Evolutionary conservation across 2,888 invertebrate genomes (phyloP), one percentile per base, ranked within the genome.

Genomic region (Tholera decimalis): DNA sequence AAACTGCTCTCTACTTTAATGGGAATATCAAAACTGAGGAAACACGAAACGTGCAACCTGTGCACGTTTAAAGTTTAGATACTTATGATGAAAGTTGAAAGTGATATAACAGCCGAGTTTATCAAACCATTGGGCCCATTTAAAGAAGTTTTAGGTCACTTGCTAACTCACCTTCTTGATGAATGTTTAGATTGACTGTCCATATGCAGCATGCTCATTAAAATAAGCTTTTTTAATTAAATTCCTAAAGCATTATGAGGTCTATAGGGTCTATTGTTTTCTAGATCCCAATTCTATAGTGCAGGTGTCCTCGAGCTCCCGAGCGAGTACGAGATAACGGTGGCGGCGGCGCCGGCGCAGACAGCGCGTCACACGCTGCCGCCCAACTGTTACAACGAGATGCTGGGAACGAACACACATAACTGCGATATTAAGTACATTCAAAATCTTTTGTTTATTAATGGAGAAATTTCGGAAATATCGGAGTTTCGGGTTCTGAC

Each of bases 321-420:
- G 44, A 20, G 13, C 28, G 24, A n/a, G 41, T 46, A 39, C 30
- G 43, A 28, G 30, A 58, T 80, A 80, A 77, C 78, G 78, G 78
- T 57, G 51, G n/a, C n/a, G n/a, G n/a, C 26, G 51, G 26, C 59
- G 55, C 50, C 70, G 43, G 49, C 55, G 62, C 56, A 72, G 46
- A 50, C 60, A 49, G 30, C 30, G 28, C 60, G 77, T 76, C 80
- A 77, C 71, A 70, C 66, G 55, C 80, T 50, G 43, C 54, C 55
- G 66, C 65, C 39, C 63, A 70, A 58, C 55, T 58, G 58, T 39
- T 64, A 58, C 63, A 64, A 28, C 57, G 47, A 49, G 56, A 63
- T 59, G 39, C 20, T 60, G 39, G 3, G 33, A 15, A 1, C 33
- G 11, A 44, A 37, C 59, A 18, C 43, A 30, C 13, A 13, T 11